Conservation (phyloP, 1,140 invertebrate genomes). For the Tachypleus tridentatus region DNA sequence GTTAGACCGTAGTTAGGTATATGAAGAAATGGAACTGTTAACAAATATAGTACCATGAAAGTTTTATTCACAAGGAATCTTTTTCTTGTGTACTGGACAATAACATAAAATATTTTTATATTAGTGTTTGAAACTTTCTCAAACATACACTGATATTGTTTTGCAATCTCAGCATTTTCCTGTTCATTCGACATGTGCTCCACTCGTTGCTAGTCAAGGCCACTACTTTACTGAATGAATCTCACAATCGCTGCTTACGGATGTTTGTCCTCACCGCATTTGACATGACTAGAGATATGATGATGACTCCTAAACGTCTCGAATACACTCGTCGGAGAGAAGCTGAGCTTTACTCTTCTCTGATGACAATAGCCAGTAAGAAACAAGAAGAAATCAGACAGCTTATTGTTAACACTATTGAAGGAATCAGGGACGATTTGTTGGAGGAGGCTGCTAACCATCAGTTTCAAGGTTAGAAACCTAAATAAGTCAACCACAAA, state of each 20-base stretch:
- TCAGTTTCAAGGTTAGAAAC: conserved; percentile 41
- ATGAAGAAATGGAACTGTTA: too few species aligned
- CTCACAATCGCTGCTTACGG: conserved; percentile 57
- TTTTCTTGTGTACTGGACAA: too few species aligned
- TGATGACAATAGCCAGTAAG: conserved; percentile 55
- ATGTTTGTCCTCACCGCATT: conserved; percentile 76
- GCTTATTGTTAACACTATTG: conserved; percentile 60
- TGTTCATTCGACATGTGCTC: conserved; percentile 34
- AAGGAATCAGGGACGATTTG: conserved; percentile 54
- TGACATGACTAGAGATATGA: conserved; percentile 75
- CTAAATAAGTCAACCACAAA: too few species aligned
- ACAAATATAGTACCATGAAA: too few species aligned
- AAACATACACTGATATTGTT: too few species aligned
- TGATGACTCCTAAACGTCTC: conserved; percentile 71
- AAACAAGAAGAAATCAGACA: conserved; percentile 63
- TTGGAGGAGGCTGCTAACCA: conserved; percentile 45
- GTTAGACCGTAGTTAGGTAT: too few species aligned
- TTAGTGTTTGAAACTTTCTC: too few species aligned
- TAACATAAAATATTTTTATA: too few species aligned
- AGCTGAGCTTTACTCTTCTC: conserved; percentile 56
- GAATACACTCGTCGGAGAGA: conserved; percentile 69
- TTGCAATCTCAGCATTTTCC: conserved; percentile 26
- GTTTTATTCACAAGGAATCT: too few species aligned
- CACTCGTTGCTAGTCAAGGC: conserved; percentile 37
- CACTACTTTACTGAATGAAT: conserved; percentile 39